phyloP scores from a whole-genome alignment of 1,140 invertebrate genomes.

The Drosophila sechellia region DNA sequence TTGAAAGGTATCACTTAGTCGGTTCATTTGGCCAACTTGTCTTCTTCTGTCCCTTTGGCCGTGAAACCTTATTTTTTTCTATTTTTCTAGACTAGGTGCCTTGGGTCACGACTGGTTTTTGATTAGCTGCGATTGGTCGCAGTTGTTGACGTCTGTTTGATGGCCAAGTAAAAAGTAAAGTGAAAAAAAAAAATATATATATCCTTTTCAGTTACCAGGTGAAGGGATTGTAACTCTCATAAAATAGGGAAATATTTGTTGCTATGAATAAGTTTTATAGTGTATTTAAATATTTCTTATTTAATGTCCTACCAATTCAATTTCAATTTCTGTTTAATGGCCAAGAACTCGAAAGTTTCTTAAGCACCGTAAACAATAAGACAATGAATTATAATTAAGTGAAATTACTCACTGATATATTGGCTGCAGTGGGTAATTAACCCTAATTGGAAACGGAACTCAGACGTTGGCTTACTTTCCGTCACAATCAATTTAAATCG shows the following conservation, averaged over 20 bases:
- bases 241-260: not conserved
- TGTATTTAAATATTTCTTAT: too few relatives aligned
- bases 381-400: constrained; percentile 1
- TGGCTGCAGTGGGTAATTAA: not conserved
- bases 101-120: constrained; percentile 35
- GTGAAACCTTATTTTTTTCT: constrained; percentile 31
- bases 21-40: not conserved
- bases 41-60: not conserved
- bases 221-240: not conserved
- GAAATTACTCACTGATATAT: not conserved
- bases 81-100: constrained; percentile 4
- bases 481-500: not conserved
- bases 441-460: not conserved
- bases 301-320: too few relatives aligned
- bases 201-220: not conserved
- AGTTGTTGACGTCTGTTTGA: constrained; percentile 32
- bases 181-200: not conserved
- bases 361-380: not conserved
- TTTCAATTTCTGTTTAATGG: too few relatives aligned
- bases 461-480: not conserved
- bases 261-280: too few relatives aligned
- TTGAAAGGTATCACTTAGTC: not conserved
- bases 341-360: too few relatives aligned
- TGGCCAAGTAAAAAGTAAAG: constrained; percentile 19
- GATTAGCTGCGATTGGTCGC: constrained; percentile 49